phyloP scores from a whole-genome alignment of 2,797 vertebrate genomes.

The Anableps anableps region DNA sequence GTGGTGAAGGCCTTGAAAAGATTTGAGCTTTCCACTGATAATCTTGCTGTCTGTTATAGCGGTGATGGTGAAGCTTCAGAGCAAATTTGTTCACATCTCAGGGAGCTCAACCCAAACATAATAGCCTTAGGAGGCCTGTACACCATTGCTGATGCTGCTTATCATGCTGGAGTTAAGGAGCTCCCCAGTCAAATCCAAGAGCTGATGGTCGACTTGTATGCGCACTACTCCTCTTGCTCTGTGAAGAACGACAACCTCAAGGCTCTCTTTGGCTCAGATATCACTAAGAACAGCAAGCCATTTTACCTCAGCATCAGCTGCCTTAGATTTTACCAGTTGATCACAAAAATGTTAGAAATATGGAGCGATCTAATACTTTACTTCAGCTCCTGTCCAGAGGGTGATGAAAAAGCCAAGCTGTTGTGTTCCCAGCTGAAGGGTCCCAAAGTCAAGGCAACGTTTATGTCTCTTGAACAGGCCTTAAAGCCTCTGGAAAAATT shows the following conservation, averaged over 20 bases:
- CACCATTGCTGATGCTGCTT: conserved; percentile 67
- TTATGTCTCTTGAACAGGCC: conserved; percentile 76
- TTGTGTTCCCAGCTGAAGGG: conserved; percentile 73
- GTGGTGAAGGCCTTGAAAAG: conserved; percentile 69
- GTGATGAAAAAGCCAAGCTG: conserved; percentile 57
- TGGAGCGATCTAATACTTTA: conserved; percentile 76
- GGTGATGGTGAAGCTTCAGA: conserved; percentile 48
- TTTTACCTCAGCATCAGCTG: conserved; percentile 57
- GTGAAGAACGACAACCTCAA: conserved; percentile 64
- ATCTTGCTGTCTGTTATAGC: conserved; percentile 70
- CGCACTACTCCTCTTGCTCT: conserved; percentile 60
- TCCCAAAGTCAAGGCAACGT: conserved; percentile 72
- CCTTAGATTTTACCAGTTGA: conserved; percentile 61
- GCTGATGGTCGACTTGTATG: conserved; percentile 70
- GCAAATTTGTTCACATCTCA: conserved; percentile 68
- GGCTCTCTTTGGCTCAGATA: conserved; percentile 66
- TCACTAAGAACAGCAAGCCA: conserved; percentile 24
- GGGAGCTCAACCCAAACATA: conserved; percentile 69
- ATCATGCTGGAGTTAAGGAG: conserved; percentile 60
- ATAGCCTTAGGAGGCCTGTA: conserved; percentile 70
- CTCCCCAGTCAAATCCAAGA: conserved; percentile 65
- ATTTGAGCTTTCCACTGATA: conserved; percentile 67
- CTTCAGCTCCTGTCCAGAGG: conserved; percentile 63
- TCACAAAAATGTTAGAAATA: conserved; percentile 65
- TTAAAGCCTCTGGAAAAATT: conserved; percentile 75